Base-by-base conservation (phyloP, 2,113 vertebrate genomes). In the Sinocyclocheilus maitianheensis region DNA sequence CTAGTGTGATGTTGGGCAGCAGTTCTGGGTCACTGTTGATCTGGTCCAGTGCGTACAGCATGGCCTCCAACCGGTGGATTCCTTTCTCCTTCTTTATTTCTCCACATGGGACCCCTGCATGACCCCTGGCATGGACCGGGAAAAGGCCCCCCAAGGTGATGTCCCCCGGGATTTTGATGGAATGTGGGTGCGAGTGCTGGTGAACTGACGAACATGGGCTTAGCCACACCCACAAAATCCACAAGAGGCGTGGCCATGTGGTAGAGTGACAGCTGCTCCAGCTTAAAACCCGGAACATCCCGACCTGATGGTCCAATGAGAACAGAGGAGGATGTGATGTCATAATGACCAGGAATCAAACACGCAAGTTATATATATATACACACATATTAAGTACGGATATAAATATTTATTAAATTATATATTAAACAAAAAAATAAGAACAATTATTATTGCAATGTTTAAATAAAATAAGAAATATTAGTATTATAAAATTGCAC, bases 51-150 rank as follows among this genome's bases (percentile, higher is more conserved):
- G 97, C 97, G 1, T 97, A 98, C 40, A 97, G 87, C 97, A 98
- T 97, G 90, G 97, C 97, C 88, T 98, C 97, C 92, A 98, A 93
- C 0, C 97, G 95, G 74, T 98, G 97, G 85, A 98, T 94, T 0
- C 97, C 97, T 86, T 97, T 97, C 91, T 98, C 97, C 86, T 97
- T 98, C 94, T 97, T 97, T 34, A 97, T 92, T 53, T 94, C 93
- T 0, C 96, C 97, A 1, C 97, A 98, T 0, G 96, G 93, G 1
- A 95, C 77, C 0, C 97, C 97, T 0, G 96, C 94, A 0, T 95
- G 95, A 0, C 97, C 97, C 0, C 96, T 95, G 62, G 96, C 88
- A 3, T 98, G 97, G 22, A 98, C 95, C 0, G 97, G 97, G 88
- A 98, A 97, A n/a, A 98, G 93, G 0, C 96, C 97, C 1, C 97